Base-by-base conservation (phyloP, 2,888 invertebrate species). In the Salpingus planirostris region DNA sequence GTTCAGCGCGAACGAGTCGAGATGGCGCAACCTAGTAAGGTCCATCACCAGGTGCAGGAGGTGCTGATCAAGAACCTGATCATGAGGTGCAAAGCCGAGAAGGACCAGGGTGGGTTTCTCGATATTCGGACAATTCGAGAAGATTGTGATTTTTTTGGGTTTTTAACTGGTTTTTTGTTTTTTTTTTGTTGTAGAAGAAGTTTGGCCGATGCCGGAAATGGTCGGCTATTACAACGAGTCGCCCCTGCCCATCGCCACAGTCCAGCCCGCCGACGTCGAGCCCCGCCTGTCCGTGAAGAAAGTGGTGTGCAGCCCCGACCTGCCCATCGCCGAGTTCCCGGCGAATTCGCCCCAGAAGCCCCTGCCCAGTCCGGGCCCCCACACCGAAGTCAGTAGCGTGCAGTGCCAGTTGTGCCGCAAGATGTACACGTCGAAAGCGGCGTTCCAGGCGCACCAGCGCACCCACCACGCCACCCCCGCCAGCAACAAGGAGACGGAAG, bases 251-350 rank as follows among this genome's bases (percentile, higher is more conserved):
- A 62, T 64, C 27, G 61, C 62, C 27, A 62, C 59, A 13, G 55
- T 60, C 13, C 55, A 57, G 18, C 52, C 57, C 12, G 46, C 56
- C 21, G 50, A 55, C 36, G 50, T 55, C 34, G 54, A 60, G 36
- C 51, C 57, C 42, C 46, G 54, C 5, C 38, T 52, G 18, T 38
- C 49, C 28, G 68, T 53, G 3, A 72, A 73, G 43, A 69, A 70
- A 36, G 64, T 75, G 11, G 74, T 75, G 13, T 75, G 74, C 57
- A 73, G 72, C 48, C 75, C 75, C 3, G 75, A 75, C 46, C 54
- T 75, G 33, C 69, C 70, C 4, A 66, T 71, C 2, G 65, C 60
- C 29, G 55, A 60, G n/a, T 57, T 49, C 31, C 47, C 53, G 39
- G 38, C 29, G 36, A 55, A 6, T 50, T 57, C 5, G 42, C 11